phyloP scores from a whole-genome alignment of 2,888 invertebrate genomes.

The Cephus nigrinus region DNA sequence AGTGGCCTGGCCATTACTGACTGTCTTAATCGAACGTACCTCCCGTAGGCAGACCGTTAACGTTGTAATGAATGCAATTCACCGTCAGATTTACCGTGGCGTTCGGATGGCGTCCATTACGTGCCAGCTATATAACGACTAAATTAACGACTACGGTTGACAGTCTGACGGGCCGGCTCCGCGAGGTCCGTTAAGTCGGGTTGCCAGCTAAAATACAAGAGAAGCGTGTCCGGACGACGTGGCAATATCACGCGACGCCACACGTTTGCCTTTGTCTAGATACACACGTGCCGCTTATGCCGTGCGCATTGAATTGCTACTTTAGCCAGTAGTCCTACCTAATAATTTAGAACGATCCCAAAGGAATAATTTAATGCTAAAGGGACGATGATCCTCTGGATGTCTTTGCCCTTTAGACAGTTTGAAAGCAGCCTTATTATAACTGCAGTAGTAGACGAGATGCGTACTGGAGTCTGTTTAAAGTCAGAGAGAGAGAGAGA shows the following conservation, averaged over 20 bases:
- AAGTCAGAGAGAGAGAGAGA: neutral
- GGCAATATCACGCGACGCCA: slow-evolving; percentile 1
- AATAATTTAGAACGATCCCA: neutral
- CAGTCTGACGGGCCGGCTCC: neutral
- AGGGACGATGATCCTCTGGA: neutral
- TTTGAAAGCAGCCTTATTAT: neutral
- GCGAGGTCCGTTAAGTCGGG: neutral
- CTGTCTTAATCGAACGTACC: neutral
- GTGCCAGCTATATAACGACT: slow-evolving; percentile 19
- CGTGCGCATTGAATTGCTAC: neutral
- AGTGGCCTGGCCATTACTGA: neutral
- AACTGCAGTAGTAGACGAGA: neutral
- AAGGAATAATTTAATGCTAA: neutral
- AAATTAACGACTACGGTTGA: slow-evolving; percentile 19
- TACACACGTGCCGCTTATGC: neutral
- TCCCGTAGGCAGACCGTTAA: neutral
- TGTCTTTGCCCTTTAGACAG: neutral
- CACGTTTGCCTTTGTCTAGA: neutral
- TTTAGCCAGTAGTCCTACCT: neutral
- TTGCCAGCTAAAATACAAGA: slow-evolving; percentile 4
- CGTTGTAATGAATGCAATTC: slow-evolving; percentile 5
- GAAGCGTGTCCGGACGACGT: neutral
- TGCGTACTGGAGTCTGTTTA: neutral
- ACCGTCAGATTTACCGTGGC: neutral
- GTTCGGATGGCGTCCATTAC: slow-evolving; percentile 15